Evolutionary conservation across 2,113 vertebrate genomes (phyloP), one percentile per base, ranked within the genome.

Genomic region (Epinephelus cyanopodus): DNA sequence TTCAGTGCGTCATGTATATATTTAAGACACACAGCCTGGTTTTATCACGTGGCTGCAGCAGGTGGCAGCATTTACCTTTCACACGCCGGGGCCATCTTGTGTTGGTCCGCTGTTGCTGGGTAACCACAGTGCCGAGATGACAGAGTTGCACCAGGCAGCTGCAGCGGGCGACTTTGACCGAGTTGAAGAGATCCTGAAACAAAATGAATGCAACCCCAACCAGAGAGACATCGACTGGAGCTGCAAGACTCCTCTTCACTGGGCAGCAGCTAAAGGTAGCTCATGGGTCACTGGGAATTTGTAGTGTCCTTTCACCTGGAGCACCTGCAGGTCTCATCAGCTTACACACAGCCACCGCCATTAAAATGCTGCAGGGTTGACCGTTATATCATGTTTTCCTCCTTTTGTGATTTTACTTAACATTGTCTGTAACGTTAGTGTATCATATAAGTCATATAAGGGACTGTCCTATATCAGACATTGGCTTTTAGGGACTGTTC

Each of bases 221-320:
- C 89, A 96, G 63, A 97, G 95, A 83, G 97, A 99, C n/a, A 6
- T 79, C 0, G 96, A 98, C 90, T 99, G 97, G 97, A 95, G 95
- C n/a, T 92, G 94, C 88, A 95, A 96, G 88, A 98, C 98, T 0
- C 96, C 97, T 0, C 94, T 99, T 18, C 97, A 98, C 92, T 98
- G 97, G 98, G 98, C 97, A 6, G 96, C 97, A 29, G 95, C 95
- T 6, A 96, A 88, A 95, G 98, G 97, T 98, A 89, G 11, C 17
- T n/a, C 3, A 0, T 6, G 21, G n/a, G 7, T 10, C 2, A 0
- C 9, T 17, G 42, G n/a, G 70, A 21, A 58, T 42, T 10, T 12
- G 6, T 0, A 0, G 18, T 18, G 18, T 21, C 3, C 5, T 5
- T 18, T 9, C 13, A 5, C 18, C 21, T 57, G n/a, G 11, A 14